A percentile compares a stretch with the other conserved stretches of the same genome.
phyloP scores from a whole-genome alignment of 2,113 vertebrate genomes.

The Sinosuthora webbiana region DNA sequence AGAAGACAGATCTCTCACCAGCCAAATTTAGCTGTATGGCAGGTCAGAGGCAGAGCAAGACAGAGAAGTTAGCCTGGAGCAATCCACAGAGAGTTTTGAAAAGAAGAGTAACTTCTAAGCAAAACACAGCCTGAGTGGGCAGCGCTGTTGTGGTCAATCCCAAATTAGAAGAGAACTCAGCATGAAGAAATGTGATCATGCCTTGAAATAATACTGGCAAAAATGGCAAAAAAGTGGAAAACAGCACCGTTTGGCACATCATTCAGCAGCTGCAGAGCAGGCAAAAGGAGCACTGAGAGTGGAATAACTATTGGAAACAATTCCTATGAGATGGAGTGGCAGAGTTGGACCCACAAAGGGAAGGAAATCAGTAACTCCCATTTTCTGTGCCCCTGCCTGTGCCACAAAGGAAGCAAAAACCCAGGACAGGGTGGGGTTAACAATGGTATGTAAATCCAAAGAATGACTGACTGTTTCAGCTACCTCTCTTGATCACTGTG shows the following conservation, averaged over 20 bases:
- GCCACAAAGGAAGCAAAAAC: not conserved
- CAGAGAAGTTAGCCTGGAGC: not conserved
- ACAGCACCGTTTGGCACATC: not conserved
- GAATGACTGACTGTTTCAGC: not conserved
- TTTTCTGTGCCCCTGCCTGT: not conserved
- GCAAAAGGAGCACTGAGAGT: not conserved
- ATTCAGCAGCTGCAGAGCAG: not conserved
- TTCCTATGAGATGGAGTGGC: fast-evolving
- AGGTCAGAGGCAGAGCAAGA: not conserved
- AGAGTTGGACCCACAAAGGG: not conserved
- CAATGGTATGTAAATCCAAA: not conserved
- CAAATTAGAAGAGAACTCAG: not conserved
- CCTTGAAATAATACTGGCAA: not conserved
- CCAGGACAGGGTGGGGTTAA: too few relatives aligned
- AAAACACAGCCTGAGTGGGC: not conserved
- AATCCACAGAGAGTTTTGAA: not conserved
- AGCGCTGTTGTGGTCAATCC: not conserved
- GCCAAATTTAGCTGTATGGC: not conserved
- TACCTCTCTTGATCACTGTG: not conserved
- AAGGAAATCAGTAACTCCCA: not conserved
- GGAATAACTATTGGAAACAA: not conserved
- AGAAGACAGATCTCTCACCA: not conserved
- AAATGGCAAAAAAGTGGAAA: not conserved
- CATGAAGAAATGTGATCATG: not conserved
- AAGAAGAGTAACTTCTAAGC: not conserved